Conservation (phyloP, 92 coral and sea anemone species). For the Actinostola sp. region DNA sequence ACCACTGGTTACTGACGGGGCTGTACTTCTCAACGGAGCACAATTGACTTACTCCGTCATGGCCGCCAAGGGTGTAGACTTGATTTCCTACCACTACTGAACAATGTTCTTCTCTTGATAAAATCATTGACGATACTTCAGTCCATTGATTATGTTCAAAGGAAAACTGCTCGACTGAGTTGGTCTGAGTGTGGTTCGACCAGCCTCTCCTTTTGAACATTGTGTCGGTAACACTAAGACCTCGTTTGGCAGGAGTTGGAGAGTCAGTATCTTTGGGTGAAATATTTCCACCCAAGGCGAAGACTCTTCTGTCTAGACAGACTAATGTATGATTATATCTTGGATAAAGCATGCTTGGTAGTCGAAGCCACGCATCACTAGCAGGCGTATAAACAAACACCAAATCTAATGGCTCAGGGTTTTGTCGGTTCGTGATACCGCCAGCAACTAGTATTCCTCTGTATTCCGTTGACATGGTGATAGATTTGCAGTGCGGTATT, state of each 20-base stretch:
- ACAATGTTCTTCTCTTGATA: slow-evolving; percentile 49
- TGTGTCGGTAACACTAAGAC: not conserved
- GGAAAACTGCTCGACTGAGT: slow-evolving; percentile 48
- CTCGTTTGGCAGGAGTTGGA: not conserved
- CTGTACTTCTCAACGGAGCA: slow-evolving; percentile 54
- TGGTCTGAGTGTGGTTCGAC: slow-evolving; percentile 16
- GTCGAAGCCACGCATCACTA: slow-evolving; percentile 4
- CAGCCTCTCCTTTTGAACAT: not conserved
- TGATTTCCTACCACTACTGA: slow-evolving; percentile 23
- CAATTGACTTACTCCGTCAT: slow-evolving; percentile 53
- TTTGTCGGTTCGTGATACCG: slow-evolving; percentile 4
- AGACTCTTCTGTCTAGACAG: not conserved
- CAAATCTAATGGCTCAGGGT: slow-evolving; percentile 8
- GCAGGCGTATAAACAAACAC: slow-evolving; percentile 14
- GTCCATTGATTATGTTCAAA: slow-evolving; percentile 25
- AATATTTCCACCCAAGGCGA: slow-evolving; percentile 20
- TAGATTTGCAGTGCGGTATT: not conserved
- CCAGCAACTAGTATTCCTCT: slow-evolving; percentile 23
- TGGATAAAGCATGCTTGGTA: slow-evolving; percentile 19
- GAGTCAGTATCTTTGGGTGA: not conserved
- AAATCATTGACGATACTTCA: slow-evolving; percentile 46
- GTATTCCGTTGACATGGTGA: not conserved
- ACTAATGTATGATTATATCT: slow-evolving; percentile 36
- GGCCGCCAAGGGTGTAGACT: slow-evolving; percentile 50
- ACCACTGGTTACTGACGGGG: slow-evolving; percentile 35